Conservation (phyloP, 1,140 invertebrate species). For the Anadara kagoshimensis region DNA sequence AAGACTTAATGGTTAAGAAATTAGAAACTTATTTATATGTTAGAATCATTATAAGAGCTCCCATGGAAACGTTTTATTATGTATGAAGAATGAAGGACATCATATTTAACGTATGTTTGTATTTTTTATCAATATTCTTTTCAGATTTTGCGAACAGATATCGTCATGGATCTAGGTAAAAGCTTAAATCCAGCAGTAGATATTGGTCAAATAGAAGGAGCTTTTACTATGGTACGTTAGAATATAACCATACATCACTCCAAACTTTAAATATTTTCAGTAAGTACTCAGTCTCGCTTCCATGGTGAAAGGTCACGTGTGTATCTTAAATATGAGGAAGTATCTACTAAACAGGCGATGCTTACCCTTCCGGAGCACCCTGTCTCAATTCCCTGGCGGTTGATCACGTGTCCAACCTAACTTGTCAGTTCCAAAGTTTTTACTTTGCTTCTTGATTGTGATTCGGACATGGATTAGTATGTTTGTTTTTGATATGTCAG, state of each 20-base stretch:
- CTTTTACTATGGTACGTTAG: constrained; percentile 58
- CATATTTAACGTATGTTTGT: too few species aligned
- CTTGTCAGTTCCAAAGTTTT: too few species aligned
- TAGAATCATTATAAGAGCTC: not conserved
- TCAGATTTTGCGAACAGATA: constrained; percentile 58
- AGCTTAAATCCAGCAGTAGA: constrained; percentile 67
- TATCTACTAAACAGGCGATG: too few species aligned
- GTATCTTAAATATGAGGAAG: too few species aligned
- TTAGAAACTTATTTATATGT: not conserved
- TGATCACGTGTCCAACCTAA: too few species aligned
- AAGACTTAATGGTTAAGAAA: too few species aligned
- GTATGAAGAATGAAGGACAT: not conserved
- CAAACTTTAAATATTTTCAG: not conserved
- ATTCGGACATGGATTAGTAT: too few species aligned
- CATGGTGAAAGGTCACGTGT: too few species aligned
- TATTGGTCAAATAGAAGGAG: constrained; percentile 58
- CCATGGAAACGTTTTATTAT: not conserved
- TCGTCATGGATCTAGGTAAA: constrained; percentile 66
- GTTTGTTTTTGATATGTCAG: too few species aligned
- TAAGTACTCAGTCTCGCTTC: not conserved
- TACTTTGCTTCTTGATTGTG: too few species aligned
- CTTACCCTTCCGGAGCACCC: too few species aligned
- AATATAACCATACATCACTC: not conserved
- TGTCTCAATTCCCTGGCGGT: too few species aligned
- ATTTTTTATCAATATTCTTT: constrained; percentile 4